Conservation (phyloP, 2,797 vertebrate species). For the Lepilemur ruficaudatus region DNA sequence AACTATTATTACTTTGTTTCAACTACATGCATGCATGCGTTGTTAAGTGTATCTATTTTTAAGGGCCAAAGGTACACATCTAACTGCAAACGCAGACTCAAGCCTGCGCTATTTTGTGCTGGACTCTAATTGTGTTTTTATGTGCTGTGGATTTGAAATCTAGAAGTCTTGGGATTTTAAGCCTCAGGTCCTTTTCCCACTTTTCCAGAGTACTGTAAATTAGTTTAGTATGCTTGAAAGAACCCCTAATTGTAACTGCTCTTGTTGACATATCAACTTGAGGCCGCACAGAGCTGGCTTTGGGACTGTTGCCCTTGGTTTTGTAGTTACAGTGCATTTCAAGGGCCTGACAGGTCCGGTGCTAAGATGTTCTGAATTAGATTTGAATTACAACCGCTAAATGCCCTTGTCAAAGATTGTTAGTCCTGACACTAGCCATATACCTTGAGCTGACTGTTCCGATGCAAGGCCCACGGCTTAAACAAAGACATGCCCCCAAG, state of each 20-base stretch:
- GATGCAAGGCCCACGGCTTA: conserved; percentile 89
- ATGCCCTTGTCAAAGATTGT: conserved; percentile 99
- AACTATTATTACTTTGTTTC: conserved; percentile 61
- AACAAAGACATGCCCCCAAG: conserved; percentile 95
- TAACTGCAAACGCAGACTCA: background rate
- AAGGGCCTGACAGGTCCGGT: conserved; percentile 97
- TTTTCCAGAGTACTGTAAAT: conserved; percentile 90
- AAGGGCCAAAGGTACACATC: background rate
- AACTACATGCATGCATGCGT: background rate
- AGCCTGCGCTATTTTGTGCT: conserved; percentile 45
- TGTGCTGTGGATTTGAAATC: conserved; percentile 77
- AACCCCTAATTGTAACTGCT: conserved; percentile 91
- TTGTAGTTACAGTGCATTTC: conserved; percentile 92
- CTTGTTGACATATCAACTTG: conserved; percentile 96
- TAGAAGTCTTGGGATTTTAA: conserved; percentile 77
- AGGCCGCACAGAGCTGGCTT: conserved; percentile 92
- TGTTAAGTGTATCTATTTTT: conserved; percentile 68
- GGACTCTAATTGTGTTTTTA: conserved; percentile 72
- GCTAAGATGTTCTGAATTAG: conserved; percentile 99
- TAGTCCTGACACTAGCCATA: conserved; percentile 97
- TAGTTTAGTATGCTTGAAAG: conserved; percentile 91
- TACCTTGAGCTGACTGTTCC: conserved; percentile 89
- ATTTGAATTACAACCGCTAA: conserved; percentile 99
- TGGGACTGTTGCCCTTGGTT: conserved; percentile 88
- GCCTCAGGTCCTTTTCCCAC: conserved; percentile 82